phyloP scores from a whole-genome alignment of 2,888 invertebrate genomes.

The Protonemura montana region DNA sequence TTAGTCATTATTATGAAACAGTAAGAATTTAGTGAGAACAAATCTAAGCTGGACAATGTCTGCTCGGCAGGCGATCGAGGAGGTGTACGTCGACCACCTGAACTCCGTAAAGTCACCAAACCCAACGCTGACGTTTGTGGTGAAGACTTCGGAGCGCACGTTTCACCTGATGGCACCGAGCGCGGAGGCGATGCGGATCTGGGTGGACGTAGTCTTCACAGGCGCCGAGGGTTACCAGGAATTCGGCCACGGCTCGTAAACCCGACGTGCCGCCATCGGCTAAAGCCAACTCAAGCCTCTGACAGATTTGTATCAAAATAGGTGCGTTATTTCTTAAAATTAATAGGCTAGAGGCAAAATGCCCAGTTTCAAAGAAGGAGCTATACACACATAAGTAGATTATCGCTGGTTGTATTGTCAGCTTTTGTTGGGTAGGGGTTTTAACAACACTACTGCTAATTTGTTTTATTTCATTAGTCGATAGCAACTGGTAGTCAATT shows the following conservation, averaged over 20 bases:
- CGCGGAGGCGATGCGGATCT: conserved; percentile 92
- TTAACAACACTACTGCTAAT: no score
- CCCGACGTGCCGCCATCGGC: background rate
- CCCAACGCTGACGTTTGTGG: conserved; percentile 90
- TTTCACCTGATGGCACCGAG: conserved; percentile 94
- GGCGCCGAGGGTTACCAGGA: conserved; percentile 89
- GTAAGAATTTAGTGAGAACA: no score
- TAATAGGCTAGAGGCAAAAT: no score
- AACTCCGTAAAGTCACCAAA: conserved; percentile 91
- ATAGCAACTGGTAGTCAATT: no score
- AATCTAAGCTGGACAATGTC: background rate
- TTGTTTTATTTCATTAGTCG: no score
- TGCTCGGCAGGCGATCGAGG: conserved; percentile 83
- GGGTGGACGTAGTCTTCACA: conserved; percentile 95
- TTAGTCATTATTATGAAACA: no score
- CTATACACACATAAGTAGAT: no score
- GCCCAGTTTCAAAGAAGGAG: no score
- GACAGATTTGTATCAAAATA: background rate
- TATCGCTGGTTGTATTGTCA: no score
- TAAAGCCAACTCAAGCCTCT: background rate
- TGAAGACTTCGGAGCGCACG: conserved; percentile 88
- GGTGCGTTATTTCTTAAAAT: no score
- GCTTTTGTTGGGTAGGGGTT: no score
- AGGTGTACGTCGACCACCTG: conserved; percentile 95
- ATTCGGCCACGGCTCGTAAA: conserved; percentile 61